Evolutionary conservation across 2,797 vertebrate genomes (phyloP).

Genomic region (Mormyrus proboscirostris): DNA sequence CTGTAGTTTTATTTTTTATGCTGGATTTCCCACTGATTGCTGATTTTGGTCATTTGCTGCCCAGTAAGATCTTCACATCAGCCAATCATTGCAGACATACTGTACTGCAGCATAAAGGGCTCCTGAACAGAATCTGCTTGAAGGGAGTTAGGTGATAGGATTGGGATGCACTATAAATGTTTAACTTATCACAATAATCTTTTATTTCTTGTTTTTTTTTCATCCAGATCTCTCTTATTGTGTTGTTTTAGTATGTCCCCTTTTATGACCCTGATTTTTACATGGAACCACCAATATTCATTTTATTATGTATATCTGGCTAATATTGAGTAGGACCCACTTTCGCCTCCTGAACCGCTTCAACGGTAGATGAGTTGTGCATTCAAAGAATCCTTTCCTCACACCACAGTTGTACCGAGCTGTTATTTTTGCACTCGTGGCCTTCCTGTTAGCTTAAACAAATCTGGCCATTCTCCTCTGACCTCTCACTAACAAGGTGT

Average conservation of each 20-base stretch:
- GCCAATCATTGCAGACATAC: background rate
- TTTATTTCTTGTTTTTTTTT: background rate
- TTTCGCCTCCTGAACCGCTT: background rate
- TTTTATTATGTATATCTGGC: background rate
- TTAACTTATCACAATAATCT: background rate
- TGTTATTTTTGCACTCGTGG: background rate
- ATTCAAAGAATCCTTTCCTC: background rate
- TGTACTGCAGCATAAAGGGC: background rate
- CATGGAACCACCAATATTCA: background rate
- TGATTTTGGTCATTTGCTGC: background rate
- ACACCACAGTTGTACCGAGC: background rate
- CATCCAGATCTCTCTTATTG: background rate
- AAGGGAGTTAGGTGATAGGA: background rate
- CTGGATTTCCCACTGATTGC: background rate
- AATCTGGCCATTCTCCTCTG: background rate
- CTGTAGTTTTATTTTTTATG: background rate
- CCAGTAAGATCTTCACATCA: background rate
- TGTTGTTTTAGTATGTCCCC: background rate
- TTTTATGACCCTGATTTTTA: background rate
- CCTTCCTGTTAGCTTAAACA: background rate
- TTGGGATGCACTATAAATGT: background rate
- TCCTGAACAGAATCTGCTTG: background rate
- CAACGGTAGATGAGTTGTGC: background rate
- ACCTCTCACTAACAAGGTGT: background rate
- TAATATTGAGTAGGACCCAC: background rate